A percentile compares a stretch with the other conserved stretches of the same genome.
phyloP scores from a whole-genome alignment of 2,797 vertebrate species.

The Cossypha dichroa region DNA sequence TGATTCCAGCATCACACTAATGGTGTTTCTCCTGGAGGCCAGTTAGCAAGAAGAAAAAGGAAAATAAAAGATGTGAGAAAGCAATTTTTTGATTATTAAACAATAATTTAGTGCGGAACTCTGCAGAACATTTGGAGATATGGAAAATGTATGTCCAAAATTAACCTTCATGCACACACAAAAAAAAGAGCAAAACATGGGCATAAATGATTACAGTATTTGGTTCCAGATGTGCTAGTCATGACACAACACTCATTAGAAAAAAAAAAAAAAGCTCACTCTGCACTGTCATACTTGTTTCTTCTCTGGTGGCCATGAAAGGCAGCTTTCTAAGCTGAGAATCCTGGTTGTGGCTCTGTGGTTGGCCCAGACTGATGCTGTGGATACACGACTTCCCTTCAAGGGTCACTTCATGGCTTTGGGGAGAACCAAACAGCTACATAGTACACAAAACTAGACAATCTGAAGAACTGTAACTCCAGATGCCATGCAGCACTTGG shows the following conservation, averaged over 20 bases:
- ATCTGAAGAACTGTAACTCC: neutral
- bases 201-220: neutral
- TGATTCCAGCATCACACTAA: neutral
- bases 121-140: neutral
- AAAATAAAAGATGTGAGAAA: neutral
- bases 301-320: neutral
- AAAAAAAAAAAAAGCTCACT: neutral
- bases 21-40: neutral
- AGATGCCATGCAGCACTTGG: neutral
- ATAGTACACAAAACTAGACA: neutral
- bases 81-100: neutral
- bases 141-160: neutral
- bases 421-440: neutral
- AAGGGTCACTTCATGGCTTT: neutral
- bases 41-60: neutral
- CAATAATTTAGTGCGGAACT: neutral
- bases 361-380: neutral
- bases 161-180: neutral
- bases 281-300: neutral
- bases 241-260: neutral
- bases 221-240: neutral
- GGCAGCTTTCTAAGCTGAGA: neutral
- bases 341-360: neutral
- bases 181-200: neutral
- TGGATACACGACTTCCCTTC: accelerated